Evolutionary conservation across 2,113 vertebrate genomes (phyloP).

Genomic region (Tachysurus vachellii): DNA sequence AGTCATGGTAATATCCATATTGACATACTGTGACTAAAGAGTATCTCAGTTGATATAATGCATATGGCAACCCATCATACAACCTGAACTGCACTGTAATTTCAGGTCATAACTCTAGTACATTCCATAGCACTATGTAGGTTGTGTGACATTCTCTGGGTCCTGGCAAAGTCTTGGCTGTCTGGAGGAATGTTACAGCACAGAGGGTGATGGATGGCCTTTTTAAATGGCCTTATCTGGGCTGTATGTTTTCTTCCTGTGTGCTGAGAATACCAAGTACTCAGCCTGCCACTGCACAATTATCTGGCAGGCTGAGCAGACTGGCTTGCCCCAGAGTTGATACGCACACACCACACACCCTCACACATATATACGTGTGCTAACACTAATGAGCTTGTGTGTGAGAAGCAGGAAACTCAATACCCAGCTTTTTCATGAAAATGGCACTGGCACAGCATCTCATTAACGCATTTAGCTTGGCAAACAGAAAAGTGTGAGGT

Average conservation of each 20-base stretch:
- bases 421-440: slow-evolving; percentile 8
- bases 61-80: neutral
- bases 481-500: slow-evolving; percentile 25
- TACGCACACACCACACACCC: slow-evolving; percentile 14
- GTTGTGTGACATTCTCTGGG: slow-evolving; percentile 7
- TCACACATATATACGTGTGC: neutral
- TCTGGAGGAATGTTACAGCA: slow-evolving; percentile 46
- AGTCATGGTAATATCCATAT: neutral
- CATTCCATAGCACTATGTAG: neutral
- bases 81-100: slow-evolving; percentile 30
- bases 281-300: slow-evolving; percentile 65
- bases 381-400: slow-evolving; percentile 34
- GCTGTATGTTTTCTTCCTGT: slow-evolving; percentile 64
- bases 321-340: slow-evolving; percentile 21
- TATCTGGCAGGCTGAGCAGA: slow-evolving; percentile 62
- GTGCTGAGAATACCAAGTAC: slow-evolving; percentile 73
- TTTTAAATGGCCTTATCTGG: slow-evolving; percentile 58
- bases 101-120: slow-evolving; percentile 4
- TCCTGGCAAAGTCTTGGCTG: neutral
- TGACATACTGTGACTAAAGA: slow-evolving; percentile 3
- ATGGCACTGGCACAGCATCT: slow-evolving; percentile 39
- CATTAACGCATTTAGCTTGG: slow-evolving; percentile 47
- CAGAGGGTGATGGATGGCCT: slow-evolving; percentile 54
- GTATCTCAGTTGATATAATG: neutral
- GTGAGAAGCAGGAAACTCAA: slow-evolving; percentile 7